Evolutionary conservation across 1,140 invertebrate species (phyloP).

Genomic region (Drosophila truncata): DNA sequence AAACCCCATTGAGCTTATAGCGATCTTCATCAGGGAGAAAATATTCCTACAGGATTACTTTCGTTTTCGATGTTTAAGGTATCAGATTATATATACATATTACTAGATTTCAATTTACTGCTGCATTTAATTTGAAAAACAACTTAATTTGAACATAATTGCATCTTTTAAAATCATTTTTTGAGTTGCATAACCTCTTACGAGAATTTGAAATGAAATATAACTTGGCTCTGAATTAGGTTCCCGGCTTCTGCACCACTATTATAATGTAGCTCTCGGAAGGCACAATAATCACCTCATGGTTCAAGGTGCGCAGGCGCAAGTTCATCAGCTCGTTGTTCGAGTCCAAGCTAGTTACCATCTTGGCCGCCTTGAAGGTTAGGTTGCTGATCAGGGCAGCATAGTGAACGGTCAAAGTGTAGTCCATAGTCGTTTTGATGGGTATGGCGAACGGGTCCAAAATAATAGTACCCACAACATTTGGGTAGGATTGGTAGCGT

Average conservation of each 20-base stretch:
- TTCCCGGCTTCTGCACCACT: conserved; percentile 89
- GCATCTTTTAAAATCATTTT: not conserved
- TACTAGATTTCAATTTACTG: not conserved
- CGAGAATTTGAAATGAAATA: no score
- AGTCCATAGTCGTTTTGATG: conserved; percentile 91
- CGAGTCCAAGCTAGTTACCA: conserved; percentile 90
- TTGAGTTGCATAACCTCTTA: no score
- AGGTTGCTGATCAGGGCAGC: conserved; percentile 88
- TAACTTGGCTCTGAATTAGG: conserved; percentile 59
- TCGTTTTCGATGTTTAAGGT: not conserved
- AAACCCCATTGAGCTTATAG: not conserved
- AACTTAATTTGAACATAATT: not conserved
- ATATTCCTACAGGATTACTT: not conserved
- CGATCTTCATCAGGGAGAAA: no score
- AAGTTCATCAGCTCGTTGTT: conserved; percentile 92
- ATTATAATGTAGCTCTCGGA: conserved; percentile 90
- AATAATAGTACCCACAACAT: conserved; percentile 90
- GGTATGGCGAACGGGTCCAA: conserved; percentile 91
- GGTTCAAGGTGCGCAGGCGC: conserved; percentile 94
- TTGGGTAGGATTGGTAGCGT: conserved; percentile 89
- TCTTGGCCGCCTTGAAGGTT: conserved; percentile 89
- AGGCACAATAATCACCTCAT: conserved; percentile 96
- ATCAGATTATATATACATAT: not conserved
- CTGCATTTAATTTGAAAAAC: not conserved
- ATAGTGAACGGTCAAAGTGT: conserved; percentile 91